Conservation (phyloP, 92 coral and sea anemone genomes). For the Isaurus tuberculatus region DNA sequence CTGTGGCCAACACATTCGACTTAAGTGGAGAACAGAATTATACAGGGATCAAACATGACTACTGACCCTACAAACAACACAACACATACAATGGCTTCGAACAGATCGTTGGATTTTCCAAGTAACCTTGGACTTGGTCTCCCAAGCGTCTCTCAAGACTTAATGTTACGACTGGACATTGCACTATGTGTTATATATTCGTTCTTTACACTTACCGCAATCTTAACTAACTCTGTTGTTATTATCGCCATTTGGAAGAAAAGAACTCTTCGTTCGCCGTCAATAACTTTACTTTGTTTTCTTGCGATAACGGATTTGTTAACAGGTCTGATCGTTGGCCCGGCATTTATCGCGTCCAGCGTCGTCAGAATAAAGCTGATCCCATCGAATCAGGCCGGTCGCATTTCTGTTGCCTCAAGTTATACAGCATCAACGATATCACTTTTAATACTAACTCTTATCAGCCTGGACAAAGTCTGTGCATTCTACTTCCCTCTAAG, state of each 20-base stretch:
- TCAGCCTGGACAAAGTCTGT: slow-evolving; percentile 26
- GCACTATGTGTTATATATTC: slow-evolving; percentile 28
- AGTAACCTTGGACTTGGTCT: background rate
- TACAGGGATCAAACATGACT: background rate
- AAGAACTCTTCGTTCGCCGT: slow-evolving; percentile 21
- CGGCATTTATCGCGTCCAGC: slow-evolving; percentile 31
- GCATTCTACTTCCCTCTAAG: slow-evolving; percentile 24
- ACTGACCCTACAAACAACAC: background rate
- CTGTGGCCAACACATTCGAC: background rate
- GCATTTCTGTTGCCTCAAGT: slow-evolving; percentile 35
- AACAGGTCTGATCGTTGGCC: slow-evolving; percentile 37
- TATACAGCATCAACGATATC: slow-evolving; percentile 29
- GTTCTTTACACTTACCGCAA: slow-evolving; percentile 35
- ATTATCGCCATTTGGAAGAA: slow-evolving; percentile 37
- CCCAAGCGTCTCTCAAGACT: slow-evolving; percentile 4
- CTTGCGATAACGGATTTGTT: slow-evolving; percentile 31
- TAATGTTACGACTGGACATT: slow-evolving; percentile 14
- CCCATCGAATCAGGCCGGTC: slow-evolving; percentile 23
- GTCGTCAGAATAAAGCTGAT: slow-evolving; percentile 5
- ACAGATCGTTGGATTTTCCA: background rate
- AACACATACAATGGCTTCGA: background rate
- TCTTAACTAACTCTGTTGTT: slow-evolving; percentile 34
- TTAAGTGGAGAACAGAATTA: background rate
- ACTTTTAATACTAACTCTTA: slow-evolving; percentile 23
- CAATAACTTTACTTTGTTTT: slow-evolving; percentile 41